Evolutionary conservation across 1,140 invertebrate genomes (phyloP).

Genomic region (Pomacea maculata): DNA sequence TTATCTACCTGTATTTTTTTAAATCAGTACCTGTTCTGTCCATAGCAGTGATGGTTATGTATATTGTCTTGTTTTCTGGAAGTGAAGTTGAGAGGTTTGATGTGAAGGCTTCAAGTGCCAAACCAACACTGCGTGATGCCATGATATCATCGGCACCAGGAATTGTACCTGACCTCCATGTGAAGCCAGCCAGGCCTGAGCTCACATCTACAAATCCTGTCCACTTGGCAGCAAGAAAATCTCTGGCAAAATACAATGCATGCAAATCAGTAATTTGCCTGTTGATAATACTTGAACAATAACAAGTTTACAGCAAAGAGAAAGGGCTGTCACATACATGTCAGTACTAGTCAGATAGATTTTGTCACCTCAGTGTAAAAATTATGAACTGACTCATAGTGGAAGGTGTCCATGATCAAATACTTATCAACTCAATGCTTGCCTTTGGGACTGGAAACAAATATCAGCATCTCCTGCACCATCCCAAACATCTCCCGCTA

Average conservation of each 20-base stretch:
- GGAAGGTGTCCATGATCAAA: background rate
- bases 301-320: too few relatives aligned
- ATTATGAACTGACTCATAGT: too few relatives aligned
- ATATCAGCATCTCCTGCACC: constrained; percentile 39
- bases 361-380: too few relatives aligned
- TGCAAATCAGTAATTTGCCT: too few relatives aligned
- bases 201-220: constrained; percentile 40
- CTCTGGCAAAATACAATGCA: constrained; percentile 20
- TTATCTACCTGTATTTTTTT: too few relatives aligned
- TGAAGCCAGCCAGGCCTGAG: constrained; percentile 34
- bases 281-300: too few relatives aligned
- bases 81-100: constrained; percentile 8
- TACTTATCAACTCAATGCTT: background rate
- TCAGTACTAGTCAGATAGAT: too few relatives aligned
- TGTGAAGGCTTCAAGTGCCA: constrained; percentile 13
- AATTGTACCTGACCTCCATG: constrained; percentile 40
- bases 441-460: constrained; percentile 42
- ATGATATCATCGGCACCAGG: constrained; percentile 34
- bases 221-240: constrained; percentile 37
- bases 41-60: constrained; percentile 37
- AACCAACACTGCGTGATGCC: constrained; percentile 21
- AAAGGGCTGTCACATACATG: too few relatives aligned
- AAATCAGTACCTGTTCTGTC: constrained; percentile 37
- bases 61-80: constrained; percentile 31
- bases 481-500: constrained; percentile 33